Conservation (phyloP, 2,797 vertebrate genomes). For the Capromys pilorides region DNA sequence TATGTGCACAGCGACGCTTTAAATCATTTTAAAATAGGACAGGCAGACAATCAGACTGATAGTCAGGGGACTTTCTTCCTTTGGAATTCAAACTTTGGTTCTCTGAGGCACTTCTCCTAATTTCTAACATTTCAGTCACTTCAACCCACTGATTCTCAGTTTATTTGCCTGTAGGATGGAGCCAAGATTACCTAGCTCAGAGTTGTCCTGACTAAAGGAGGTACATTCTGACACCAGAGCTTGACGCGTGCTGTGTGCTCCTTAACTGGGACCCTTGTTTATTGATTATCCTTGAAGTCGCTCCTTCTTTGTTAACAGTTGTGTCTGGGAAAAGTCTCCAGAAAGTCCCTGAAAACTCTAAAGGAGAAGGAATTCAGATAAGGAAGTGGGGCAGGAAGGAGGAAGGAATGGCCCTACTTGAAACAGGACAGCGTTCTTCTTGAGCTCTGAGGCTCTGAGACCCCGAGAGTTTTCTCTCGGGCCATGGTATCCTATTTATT, state of each 20-base stretch:
- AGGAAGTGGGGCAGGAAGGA: background rate
- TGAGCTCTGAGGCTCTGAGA: background rate
- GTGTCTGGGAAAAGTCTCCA: background rate
- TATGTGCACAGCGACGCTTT: too few relatives aligned
- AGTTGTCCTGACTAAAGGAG: background rate
- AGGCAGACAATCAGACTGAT: background rate
- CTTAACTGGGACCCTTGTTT: fast-evolving
- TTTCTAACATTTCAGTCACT: background rate
- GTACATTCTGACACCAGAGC: background rate
- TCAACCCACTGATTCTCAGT: background rate
- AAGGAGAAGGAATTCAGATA: background rate
- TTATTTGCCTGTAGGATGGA: constrained; percentile 19
- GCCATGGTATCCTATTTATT: too few relatives aligned
- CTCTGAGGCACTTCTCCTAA: background rate
- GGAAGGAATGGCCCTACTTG: background rate
- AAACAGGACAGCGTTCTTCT: background rate
- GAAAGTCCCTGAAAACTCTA: background rate
- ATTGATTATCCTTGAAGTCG: background rate
- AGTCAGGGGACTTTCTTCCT: background rate
- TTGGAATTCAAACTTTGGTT: background rate
- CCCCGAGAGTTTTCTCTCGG: background rate
- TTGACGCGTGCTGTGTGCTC: background rate
- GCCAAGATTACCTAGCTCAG: background rate
- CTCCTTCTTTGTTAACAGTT: background rate
- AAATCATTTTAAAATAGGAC: background rate